These are phyloP conservation scores for Ips nitidus DNA, from an alignment of 1,140 invertebrate genomes.

Conservation along the genomic window DNA sequence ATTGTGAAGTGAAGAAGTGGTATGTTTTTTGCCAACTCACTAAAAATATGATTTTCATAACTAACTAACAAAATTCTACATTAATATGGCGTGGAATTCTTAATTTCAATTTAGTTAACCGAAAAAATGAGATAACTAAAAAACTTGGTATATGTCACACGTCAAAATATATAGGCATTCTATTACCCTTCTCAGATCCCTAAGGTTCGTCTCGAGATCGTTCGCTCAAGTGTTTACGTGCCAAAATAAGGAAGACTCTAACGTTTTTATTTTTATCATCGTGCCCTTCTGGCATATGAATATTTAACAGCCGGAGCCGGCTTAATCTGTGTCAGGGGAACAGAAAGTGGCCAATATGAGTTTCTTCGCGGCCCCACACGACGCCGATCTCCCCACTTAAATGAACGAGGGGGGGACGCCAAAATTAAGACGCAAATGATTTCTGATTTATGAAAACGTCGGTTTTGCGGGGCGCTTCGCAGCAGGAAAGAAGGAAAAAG, in stretches of 20 bases:
- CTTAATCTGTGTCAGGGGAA: constrained; percentile 53
- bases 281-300: constrained; percentile 50
- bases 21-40: too few species aligned
- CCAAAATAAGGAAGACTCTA: constrained; percentile 46
- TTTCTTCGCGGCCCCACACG: constrained; percentile 42
- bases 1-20: too few species aligned
- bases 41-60: too few species aligned
- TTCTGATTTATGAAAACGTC: constrained; percentile 49
- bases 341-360: constrained; percentile 51
- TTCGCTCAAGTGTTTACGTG: constrained; percentile 46
- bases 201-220: constrained; percentile 1
- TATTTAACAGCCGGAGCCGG: constrained; percentile 50
- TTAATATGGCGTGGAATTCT: too few species aligned
- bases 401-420: constrained; percentile 25
- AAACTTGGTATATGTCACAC: background rate
- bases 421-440: constrained; percentile 48
- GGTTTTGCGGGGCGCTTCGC: background rate
- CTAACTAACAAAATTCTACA: too few species aligned
- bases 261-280: constrained; percentile 51
- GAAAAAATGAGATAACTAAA: background rate
- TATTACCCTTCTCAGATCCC: background rate
- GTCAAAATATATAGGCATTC: background rate
- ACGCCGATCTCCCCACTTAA: constrained; percentile 17
- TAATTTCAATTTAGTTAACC: too few species aligned
- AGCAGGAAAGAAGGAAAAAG: too few species aligned